These are phyloP conservation scores for Schizothorax lantsangensis DNA, from an alignment of 2,797 vertebrate species.

Conservation along the genomic window DNA sequence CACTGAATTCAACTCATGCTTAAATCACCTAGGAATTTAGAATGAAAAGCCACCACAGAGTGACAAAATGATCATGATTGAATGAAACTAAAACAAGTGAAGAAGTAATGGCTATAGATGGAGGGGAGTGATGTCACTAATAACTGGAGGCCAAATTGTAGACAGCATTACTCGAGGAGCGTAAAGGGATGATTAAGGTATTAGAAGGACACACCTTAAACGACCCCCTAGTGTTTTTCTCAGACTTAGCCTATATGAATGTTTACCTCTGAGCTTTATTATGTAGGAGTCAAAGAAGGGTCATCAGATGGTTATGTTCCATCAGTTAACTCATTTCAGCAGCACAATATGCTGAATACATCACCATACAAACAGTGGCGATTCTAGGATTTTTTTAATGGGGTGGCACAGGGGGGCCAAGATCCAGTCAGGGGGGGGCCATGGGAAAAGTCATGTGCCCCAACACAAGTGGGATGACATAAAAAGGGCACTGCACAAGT, in stretches of 20 bases:
- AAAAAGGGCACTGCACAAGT: too few relatives aligned
- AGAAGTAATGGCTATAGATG: not conserved
- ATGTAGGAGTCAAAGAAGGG: not conserved
- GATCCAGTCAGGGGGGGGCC: too few relatives aligned
- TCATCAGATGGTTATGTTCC: not conserved
- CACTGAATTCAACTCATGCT: not conserved
- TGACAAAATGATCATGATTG: not conserved
- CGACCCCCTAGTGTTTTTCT: constrained; percentile 29
- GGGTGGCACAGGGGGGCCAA: too few relatives aligned
- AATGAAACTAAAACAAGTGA: not conserved
- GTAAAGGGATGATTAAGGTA: constrained; percentile 47
- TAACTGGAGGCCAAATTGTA: constrained; percentile 13
- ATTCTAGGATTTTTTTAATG: too few relatives aligned
- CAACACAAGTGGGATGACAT: too few relatives aligned
- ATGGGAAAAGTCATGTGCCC: too few relatives aligned
- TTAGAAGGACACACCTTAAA: constrained; percentile 48
- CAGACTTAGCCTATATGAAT: not conserved
- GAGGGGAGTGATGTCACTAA: not conserved
- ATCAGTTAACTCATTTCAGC: not conserved
- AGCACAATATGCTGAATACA: not conserved
- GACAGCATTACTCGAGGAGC: constrained; percentile 34
- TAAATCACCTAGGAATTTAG: not conserved
- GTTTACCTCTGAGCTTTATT: not conserved
- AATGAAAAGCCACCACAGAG: not conserved
- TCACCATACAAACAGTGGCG: not conserved